Evolutionary conservation across 2,797 vertebrate species (phyloP), one percentile per base, ranked within the genome.

Genomic region (Typhlichthys eigenmanni): DNA sequence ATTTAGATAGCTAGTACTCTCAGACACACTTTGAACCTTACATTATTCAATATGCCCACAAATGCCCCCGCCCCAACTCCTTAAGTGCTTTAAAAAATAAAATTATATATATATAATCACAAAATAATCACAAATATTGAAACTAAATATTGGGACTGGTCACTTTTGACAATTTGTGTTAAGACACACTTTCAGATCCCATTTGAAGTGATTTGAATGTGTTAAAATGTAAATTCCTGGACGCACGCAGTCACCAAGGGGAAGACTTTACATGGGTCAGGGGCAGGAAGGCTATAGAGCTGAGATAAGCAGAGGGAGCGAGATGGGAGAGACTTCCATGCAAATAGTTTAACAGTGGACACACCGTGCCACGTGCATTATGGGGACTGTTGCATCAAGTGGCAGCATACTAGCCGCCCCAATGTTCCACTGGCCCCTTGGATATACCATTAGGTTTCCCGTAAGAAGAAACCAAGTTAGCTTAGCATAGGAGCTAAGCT

Each of bases 361-460:
- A 93, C 92, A 92, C 89, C 63, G 72, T 91, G 92, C 91, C 92
- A 92, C 89, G 89, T 88, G 83, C 88, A 92, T 93, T 93, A 92
- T 64, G 66, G 71, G 76, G 81, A 92, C 88, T 86, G 90, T 90
- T 85, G 86, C 87, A 67, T 93, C 89, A 92, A 86, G 87, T 74
- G 76, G 57, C 77, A 70, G 78, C 4, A 68, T 76, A 61, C 85
- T 80, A 83, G 87, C 85, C 85, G 76, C 78, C 82, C 76, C 67
- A 5, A 60, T 70, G 75, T 80, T 79, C 60, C 71, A 65, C n/a
- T 55, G 72, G 81, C 68, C 81, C 70, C 59, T 71, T 64, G 79
- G 79, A 75, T 75, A 80, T 79, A 16, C 32, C 83, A 3, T 71
- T 62, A 60, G 82, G 47, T 71, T 70, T 62, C 74, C 73, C 54